Conservation (phyloP, 2,797 vertebrate species). For the Anas bernieri region DNA sequence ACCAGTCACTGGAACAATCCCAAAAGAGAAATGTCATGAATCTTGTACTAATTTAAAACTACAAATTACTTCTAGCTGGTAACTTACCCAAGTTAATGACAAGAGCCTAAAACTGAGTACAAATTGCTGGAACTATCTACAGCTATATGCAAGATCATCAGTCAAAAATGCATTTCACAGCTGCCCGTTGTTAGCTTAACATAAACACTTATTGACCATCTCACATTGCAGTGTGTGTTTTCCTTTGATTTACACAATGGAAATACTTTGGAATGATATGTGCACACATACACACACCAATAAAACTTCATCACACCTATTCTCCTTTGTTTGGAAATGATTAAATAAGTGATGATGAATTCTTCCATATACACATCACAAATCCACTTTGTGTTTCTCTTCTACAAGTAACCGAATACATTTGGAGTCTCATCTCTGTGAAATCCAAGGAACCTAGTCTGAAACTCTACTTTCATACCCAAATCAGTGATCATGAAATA, state of each 20-base stretch:
- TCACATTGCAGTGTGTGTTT: neutral
- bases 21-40: slow-evolving; percentile 48
- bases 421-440: neutral
- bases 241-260: neutral
- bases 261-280: neutral
- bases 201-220: neutral
- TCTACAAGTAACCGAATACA: neutral
- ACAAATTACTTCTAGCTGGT: slow-evolving; percentile 40
- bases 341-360: neutral
- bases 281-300: neutral
- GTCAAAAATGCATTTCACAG: slow-evolving; percentile 28
- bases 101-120: neutral
- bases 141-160: neutral
- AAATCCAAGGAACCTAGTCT: neutral
- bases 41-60: slow-evolving; percentile 57
- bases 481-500: neutral
- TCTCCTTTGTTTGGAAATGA: neutral
- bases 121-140: neutral
- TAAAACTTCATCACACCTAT: neutral
- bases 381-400: neutral
- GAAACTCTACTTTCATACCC: neutral
- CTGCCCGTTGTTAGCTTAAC: neutral
- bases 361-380: neutral
- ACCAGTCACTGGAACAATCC: slow-evolving; percentile 16
- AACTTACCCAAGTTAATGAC: slow-evolving; percentile 23